Conservation (phyloP, 1,140 invertebrate genomes). For the Eubasilissa regina region DNA sequence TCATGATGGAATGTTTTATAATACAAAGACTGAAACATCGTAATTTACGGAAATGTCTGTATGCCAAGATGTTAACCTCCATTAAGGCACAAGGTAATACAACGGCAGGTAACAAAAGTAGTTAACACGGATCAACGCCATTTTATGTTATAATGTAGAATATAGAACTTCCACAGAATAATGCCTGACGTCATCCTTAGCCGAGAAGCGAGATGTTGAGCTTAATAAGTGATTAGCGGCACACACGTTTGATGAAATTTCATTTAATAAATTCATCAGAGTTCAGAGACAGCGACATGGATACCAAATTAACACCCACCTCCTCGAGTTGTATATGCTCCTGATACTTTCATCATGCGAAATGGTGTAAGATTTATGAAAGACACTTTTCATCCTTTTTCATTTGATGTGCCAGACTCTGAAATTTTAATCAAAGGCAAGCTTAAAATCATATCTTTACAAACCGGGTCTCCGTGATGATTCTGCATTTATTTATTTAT, state of each 20-base stretch:
- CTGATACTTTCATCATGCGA: not conserved
- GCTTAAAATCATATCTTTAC: too few species aligned
- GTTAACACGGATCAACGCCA: constrained; percentile 29
- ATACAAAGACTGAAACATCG: constrained; percentile 6
- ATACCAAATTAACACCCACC: constrained; percentile 45
- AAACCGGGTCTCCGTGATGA: too few species aligned
- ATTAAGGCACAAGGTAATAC: constrained; percentile 21
- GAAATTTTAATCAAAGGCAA: too few species aligned
- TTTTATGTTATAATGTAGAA: constrained; percentile 27
- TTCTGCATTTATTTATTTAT: too few species aligned
- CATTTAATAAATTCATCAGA: constrained; percentile 56
- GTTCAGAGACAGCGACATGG: constrained; percentile 18
- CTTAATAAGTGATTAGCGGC: constrained; percentile 50
- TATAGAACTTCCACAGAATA: not conserved
- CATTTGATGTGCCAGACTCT: too few species aligned
- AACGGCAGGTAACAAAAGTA: constrained; percentile 36
- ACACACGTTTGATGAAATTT: constrained; percentile 52
- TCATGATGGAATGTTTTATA: not conserved
- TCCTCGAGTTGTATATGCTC: not conserved
- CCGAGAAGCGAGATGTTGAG: constrained; percentile 28
- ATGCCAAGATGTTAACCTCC: constrained; percentile 21
- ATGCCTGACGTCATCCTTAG: constrained; percentile 6
- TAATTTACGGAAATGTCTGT: not conserved
- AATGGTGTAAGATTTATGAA: too few species aligned
- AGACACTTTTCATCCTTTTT: too few species aligned